phyloP scores from a whole-genome alignment of 2,888 invertebrate genomes.

The Cantharis nigra region DNA sequence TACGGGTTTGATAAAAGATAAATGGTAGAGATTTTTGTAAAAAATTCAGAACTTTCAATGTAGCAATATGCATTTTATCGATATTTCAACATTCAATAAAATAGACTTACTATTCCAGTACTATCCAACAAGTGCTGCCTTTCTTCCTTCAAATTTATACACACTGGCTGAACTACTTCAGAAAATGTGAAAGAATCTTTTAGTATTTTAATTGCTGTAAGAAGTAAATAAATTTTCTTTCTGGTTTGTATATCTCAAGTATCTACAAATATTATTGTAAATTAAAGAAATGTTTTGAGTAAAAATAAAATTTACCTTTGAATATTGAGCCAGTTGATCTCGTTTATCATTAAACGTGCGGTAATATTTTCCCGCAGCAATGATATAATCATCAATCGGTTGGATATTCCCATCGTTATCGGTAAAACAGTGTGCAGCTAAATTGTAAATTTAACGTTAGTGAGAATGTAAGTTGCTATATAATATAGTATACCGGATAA shows the following conservation, averaged over 20 bases:
- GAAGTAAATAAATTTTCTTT: neutral
- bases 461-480: no score
- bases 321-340: constrained; percentile 31
- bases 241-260: neutral
- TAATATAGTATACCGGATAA: no score
- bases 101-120: neutral
- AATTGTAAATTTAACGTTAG: neutral
- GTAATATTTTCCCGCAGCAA: constrained; percentile 47
- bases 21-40: no score
- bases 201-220: neutral
- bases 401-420: constrained; percentile 23
- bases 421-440: constrained; percentile 49
- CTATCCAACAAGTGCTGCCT: no score
- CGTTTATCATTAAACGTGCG: constrained; percentile 37
- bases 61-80: no score
- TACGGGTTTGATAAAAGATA: no score
- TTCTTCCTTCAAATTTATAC: neutral
- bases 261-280: neutral
- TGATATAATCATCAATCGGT: constrained; percentile 27
- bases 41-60: no score
- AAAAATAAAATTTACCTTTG: neutral
- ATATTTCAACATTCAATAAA: no score
- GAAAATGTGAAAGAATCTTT: neutral
- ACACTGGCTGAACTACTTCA: neutral
- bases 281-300: neutral